Evolutionary conservation across 1,140 invertebrate species (phyloP).

Genomic region (Chrysomallon squamiferum): DNA sequence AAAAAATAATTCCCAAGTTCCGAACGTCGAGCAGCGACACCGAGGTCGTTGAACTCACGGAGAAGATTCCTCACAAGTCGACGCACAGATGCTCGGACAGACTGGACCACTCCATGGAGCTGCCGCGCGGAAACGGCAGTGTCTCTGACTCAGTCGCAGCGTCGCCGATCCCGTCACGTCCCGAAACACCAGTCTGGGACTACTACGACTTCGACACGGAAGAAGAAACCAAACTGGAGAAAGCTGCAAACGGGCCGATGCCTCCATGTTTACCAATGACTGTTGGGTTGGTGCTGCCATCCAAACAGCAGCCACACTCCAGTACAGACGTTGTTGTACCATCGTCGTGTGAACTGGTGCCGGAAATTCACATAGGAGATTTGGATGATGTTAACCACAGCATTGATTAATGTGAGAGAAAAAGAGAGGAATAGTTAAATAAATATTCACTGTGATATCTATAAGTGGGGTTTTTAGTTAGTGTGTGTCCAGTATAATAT

Average conservation of each 20-base stretch:
- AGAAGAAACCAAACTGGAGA: conserved; percentile 5
- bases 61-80: no score
- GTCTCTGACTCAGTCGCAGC: neutral
- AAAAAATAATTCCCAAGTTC: neutral
- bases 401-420: neutral
- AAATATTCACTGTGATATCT: no score
- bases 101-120: neutral
- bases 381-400: neutral
- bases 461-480: no score
- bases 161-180: conserved; percentile 28
- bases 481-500: no score
- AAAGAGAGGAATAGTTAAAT: no score
- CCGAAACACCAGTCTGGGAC: conserved; percentile 52
- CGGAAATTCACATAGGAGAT: no score
- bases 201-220: conserved; percentile 39
- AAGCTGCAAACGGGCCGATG: neutral
- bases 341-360: no score
- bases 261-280: no score
- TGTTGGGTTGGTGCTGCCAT: no score
- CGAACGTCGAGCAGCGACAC: neutral
- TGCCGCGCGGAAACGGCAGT: neutral
- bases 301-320: no score
- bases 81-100: no score
- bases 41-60: neutral
- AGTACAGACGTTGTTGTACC: no score